Evolutionary conservation across 1,140 invertebrate species (phyloP), one percentile per base, ranked within the genome.

Genomic region (Samia ricini): DNA sequence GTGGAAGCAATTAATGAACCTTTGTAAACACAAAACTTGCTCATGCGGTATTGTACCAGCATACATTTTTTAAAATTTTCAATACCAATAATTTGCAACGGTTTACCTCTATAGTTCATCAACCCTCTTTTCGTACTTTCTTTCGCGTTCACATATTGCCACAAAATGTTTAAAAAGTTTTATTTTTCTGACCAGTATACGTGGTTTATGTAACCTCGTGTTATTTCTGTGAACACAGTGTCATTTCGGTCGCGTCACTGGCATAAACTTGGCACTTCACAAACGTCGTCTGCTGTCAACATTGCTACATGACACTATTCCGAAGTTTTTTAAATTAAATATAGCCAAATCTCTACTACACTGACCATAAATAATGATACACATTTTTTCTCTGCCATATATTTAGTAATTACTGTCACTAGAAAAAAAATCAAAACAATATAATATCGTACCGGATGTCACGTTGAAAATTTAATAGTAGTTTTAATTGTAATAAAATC

Each of bases 211-310:
- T 70, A 78, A 78, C 83, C 83, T 84, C 77, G 81, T 63, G 75
- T 81, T 89, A 89, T 87, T 86, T 86, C 76, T 74, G 84, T 79
- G 29, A 73, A 58, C 64, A 33, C 60, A 57, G 61, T 61, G 71
- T 69, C n/a, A n/a, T n/a, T n/a, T n/a, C 66, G 26, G 63, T 58
- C 48, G 36, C 33, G 36, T 20, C 72, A 72, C 56, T 72, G 75
- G 70, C 79, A 81, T 85, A 84, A 85, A 87, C 86, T 83, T 87
- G 83, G 86, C 83, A 83, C 77, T 81, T 74, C 68, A 54, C 71
- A 24, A 57, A 68, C 57, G 66, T 42, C 54, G 56, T 36, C 54
- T 24, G 61, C 66, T 68, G 80, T 79, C 73, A 78, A 57, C 61
- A 56, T 63, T 59, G 57, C 58, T 58, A 64, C 62, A 61, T 62